Conservation (phyloP, 2,888 invertebrate genomes). For the Netelia virgata region DNA sequence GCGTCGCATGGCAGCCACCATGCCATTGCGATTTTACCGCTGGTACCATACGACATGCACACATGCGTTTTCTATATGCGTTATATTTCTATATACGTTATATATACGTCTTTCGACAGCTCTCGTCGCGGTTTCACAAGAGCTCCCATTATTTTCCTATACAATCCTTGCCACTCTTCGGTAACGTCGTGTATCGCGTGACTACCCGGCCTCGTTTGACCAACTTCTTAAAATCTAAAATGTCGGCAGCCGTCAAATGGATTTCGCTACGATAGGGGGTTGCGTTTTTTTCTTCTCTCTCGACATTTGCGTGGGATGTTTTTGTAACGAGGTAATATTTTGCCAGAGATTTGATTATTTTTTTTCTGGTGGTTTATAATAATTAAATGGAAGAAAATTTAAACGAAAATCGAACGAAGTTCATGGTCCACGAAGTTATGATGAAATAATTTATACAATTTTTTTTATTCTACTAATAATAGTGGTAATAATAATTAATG, state of each 20-base stretch:
- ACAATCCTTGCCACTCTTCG: slow-evolving; percentile 48
- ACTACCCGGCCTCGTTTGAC: slow-evolving; percentile 6
- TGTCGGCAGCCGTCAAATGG: not conserved
- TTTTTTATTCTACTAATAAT: no score
- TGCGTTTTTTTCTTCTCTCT: not conserved
- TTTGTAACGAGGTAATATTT: not conserved
- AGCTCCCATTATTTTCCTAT: slow-evolving; percentile 53
- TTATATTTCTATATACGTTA: not conserved
- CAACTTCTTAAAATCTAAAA: not conserved
- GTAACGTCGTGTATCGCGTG: slow-evolving; percentile 50
- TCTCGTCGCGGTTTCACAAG: slow-evolving; percentile 60
- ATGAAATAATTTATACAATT: no score
- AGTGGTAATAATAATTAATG: no score
- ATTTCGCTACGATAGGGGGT: not conserved
- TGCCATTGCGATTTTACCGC: slow-evolving; percentile 36
- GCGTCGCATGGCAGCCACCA: slow-evolving; percentile 52
- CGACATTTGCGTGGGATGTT: not conserved
- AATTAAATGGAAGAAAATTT: no score
- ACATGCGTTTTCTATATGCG: slow-evolving; percentile 2
- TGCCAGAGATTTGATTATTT: not conserved
- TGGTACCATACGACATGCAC: slow-evolving; percentile 13
- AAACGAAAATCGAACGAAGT: no score
- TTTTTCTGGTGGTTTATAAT: no score
- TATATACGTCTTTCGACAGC: slow-evolving; percentile 55
- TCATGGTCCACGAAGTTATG: no score